Conservation (phyloP, 2,113 vertebrate species). For the Danionella cerebrum region DNA sequence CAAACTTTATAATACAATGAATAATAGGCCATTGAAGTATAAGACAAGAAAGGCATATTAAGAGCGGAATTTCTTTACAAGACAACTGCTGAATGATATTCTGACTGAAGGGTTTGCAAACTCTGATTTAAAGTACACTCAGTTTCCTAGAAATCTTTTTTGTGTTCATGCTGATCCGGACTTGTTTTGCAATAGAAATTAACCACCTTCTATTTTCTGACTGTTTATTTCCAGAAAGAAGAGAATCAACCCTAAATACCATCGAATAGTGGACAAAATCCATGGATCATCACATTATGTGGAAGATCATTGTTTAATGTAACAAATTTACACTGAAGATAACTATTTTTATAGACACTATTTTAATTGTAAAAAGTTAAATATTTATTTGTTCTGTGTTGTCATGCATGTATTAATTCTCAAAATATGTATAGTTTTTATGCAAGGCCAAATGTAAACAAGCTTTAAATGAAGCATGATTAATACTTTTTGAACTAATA, state of each 20-base stretch:
- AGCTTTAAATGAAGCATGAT: background rate
- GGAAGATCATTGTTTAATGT: no score
- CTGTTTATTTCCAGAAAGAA: slow-evolving; percentile 33
- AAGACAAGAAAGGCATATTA: no score
- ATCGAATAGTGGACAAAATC: background rate
- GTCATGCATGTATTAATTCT: background rate
- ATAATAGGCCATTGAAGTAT: no score
- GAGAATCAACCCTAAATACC: slow-evolving; percentile 14
- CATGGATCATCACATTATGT: no score
- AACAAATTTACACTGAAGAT: no score
- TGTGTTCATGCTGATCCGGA: background rate
- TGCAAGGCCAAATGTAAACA: background rate
- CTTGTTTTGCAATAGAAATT: background rate
- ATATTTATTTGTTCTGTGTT: background rate
- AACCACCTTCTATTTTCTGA: background rate
- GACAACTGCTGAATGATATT: slow-evolving; percentile 5
- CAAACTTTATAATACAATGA: no score
- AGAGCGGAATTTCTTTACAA: background rate
- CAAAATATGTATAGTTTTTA: background rate
- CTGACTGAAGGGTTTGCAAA: background rate
- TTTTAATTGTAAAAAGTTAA: no score
- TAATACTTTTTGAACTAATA: background rate
- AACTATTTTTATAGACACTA: no score
- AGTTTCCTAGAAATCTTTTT: background rate
- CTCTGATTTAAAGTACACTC: background rate